A percentile compares a stretch with the other conserved stretches of the same genome.
These are phyloP conservation scores for Hypomecis punctinalis DNA, from an alignment of 2,888 invertebrate species.

Conservation along the genomic window DNA sequence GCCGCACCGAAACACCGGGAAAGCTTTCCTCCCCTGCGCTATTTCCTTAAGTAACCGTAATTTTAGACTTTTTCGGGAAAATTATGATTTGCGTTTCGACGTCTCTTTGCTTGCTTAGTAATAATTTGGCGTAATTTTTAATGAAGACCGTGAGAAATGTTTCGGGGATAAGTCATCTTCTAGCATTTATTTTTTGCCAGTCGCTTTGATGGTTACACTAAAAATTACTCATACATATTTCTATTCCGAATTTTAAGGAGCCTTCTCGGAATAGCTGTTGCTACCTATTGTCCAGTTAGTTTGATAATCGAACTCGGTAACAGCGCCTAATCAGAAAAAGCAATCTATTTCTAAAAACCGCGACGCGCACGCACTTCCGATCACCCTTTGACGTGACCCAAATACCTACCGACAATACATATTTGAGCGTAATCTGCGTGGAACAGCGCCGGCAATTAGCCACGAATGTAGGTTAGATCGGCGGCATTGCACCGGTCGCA, in stretches of 20 bases:
- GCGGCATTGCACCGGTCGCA: constrained; percentile 77
- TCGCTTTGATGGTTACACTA: neutral
- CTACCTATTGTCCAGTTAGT: neutral
- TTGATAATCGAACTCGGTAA: constrained; percentile 11
- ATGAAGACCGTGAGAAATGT: constrained; percentile 42
- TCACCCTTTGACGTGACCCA: constrained; percentile 56
- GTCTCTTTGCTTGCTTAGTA: constrained; percentile 42
- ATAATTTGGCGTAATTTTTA: constrained; percentile 50
- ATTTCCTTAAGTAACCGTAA: constrained; percentile 63
- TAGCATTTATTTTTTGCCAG: neutral
- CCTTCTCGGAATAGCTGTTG: too few relatives aligned
- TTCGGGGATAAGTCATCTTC: constrained; percentile 27
- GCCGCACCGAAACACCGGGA: constrained; percentile 72
- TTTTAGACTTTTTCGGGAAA: constrained; percentile 55
- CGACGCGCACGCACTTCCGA: constrained; percentile 29
- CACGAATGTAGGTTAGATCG: constrained; percentile 75
- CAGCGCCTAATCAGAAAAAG: constrained; percentile 13
- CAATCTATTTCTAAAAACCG: constrained; percentile 24
- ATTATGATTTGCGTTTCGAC: constrained; percentile 56
- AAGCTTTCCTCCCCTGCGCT: constrained; percentile 62
- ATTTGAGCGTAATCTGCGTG: constrained; percentile 68
- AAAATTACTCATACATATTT: neutral
- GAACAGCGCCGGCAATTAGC: constrained; percentile 65
- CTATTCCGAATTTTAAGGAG: too few relatives aligned
- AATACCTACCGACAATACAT: constrained; percentile 64